Conservation (phyloP, 2,888 invertebrate species). For the Drosophila paracracens region DNA sequence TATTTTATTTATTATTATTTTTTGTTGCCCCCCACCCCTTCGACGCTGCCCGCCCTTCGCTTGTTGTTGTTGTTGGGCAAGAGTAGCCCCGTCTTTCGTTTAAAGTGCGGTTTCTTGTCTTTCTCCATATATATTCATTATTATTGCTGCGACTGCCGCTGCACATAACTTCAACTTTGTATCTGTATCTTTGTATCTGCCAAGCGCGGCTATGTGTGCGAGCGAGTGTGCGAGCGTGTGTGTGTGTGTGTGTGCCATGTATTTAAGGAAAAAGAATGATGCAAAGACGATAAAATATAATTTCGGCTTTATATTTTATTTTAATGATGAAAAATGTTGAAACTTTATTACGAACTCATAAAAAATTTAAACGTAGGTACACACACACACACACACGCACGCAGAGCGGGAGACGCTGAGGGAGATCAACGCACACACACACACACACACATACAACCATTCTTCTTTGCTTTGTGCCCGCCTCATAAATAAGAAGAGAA, state of each 20-base stretch:
- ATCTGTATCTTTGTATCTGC: conserved; percentile 72
- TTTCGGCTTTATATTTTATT: conserved; percentile 84
- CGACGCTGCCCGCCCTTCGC: neutral
- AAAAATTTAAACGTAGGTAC: conserved; percentile 78
- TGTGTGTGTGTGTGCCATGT: conserved; percentile 65
- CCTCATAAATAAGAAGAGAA: conserved; percentile 69
- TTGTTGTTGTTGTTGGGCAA: conserved; percentile 14
- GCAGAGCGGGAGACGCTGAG: conserved; percentile 22
- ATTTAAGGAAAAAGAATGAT: conserved; percentile 81
- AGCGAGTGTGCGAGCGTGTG: conserved; percentile 32
- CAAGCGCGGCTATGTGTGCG: conserved; percentile 31
- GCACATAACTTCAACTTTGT: conserved; percentile 80
- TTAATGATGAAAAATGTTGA: conserved; percentile 85
- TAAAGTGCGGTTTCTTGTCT: conserved; percentile 81
- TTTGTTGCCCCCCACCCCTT: conserved; percentile 1
- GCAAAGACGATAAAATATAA: conserved; percentile 83
- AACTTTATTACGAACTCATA: conserved; percentile 83
- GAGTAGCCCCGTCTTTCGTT: conserved; percentile 69
- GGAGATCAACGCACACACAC: conserved; percentile 51
- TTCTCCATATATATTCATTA: conserved; percentile 79
- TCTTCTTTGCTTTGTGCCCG: conserved; percentile 46
- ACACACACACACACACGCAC: conserved; percentile 29
- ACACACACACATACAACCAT: conserved; percentile 20
- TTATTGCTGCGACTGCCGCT: conserved; percentile 71
- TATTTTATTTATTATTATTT: conserved; percentile 75